Conservation (phyloP, 2,113 vertebrate species). For the Bagarius yarrelli region DNA sequence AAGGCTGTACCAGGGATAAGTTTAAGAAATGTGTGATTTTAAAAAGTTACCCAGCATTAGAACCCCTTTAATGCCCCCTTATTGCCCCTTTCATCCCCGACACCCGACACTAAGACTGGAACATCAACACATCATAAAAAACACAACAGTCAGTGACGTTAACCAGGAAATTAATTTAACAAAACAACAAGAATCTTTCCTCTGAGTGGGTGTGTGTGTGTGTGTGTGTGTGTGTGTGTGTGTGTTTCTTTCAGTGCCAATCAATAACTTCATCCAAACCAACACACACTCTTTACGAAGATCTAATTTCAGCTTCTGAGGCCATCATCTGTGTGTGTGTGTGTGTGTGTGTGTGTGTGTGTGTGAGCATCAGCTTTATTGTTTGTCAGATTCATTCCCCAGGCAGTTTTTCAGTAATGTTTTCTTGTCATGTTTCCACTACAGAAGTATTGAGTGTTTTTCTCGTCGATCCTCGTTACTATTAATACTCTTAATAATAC, state of each 20-base stretch:
- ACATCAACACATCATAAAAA: not conserved
- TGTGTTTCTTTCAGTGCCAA: not conserved
- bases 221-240: not conserved
- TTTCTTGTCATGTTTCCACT: not conserved
- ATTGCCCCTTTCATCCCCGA: too few relatives aligned
- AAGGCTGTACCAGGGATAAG: too few relatives aligned
- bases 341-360: not conserved
- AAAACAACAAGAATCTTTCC: not conserved
- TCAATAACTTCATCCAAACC: slow-evolving; percentile 16
- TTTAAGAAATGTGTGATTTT: too few relatives aligned
- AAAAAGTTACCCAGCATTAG: too few relatives aligned
- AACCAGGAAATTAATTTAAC: not conserved
- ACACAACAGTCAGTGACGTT: not conserved
- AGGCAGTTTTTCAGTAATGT: not conserved
- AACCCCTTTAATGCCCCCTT: too few relatives aligned
- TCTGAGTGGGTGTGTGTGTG: not conserved
- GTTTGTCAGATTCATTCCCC: not conserved
- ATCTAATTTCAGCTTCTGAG: slow-evolving; percentile 10
- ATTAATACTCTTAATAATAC: too few relatives aligned
- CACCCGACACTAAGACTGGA: too few relatives aligned
- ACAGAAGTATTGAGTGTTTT: too few relatives aligned
- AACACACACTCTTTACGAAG: slow-evolving; percentile 8
- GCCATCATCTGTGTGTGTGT: not conserved
- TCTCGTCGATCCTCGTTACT: not conserved
- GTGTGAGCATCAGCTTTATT: not conserved